Evolutionary conservation across 2,797 vertebrate species (phyloP).

Genomic region (Crocidura indochinensis): DNA sequence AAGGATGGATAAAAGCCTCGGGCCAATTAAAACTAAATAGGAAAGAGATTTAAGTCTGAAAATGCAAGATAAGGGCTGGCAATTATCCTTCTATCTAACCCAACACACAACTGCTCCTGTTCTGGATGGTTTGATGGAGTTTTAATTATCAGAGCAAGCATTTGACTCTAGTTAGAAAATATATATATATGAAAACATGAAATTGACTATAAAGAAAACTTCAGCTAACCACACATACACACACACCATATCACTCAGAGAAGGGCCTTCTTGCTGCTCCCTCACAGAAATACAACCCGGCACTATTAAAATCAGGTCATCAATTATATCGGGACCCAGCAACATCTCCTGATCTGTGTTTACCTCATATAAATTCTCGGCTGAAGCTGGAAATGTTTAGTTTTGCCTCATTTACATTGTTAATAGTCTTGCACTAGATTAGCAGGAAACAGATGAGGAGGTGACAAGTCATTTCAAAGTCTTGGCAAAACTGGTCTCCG

Average conservation of each 20-base stretch:
- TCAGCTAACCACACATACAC: background rate
- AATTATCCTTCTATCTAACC: constrained; percentile 79
- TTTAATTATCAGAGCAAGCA: constrained; percentile 81
- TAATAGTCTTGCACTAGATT: constrained; percentile 75
- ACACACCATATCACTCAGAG: too few relatives aligned
- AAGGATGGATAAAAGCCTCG: constrained; percentile 70
- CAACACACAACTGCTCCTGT: constrained; percentile 68
- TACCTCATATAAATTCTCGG: constrained; percentile 76
- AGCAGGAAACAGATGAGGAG: constrained; percentile 59
- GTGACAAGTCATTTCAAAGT: constrained; percentile 7
- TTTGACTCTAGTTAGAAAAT: constrained; percentile 78
- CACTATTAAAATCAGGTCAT: constrained; percentile 24
- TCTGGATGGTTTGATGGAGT: constrained; percentile 78
- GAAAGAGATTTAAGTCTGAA: constrained; percentile 82
- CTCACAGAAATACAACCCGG: background rate
- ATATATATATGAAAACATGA: constrained; percentile 3
- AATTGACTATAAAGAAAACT: constrained; percentile 70
- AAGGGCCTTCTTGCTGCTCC: background rate
- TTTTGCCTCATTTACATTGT: constrained; percentile 81
- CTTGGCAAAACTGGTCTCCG: background rate
- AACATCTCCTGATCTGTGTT: constrained; percentile 76
- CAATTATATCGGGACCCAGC: constrained; percentile 41
- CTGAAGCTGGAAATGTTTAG: constrained; percentile 76
- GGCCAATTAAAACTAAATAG: constrained; percentile 81
- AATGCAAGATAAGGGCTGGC: constrained; percentile 79